phyloP scores from a whole-genome alignment of 2,888 invertebrate species.

The Ptycholaimellus sp. region DNA sequence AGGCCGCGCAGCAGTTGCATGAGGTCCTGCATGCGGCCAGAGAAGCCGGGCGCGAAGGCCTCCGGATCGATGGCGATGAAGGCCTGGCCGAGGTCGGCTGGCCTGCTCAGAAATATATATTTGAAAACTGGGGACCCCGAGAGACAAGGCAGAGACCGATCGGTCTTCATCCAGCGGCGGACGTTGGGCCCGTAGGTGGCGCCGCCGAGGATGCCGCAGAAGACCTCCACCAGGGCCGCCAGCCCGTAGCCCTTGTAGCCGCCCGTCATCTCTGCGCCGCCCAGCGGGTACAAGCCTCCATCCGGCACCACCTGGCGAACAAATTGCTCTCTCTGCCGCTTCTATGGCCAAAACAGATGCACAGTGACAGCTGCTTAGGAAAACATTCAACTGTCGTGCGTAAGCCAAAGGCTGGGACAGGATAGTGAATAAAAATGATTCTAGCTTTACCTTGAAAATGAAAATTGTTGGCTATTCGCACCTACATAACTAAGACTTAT shows the following conservation, averaged over 20 bases:
- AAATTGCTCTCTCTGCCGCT: no score
- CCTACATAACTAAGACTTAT: no score
- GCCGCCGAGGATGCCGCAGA: conserved; percentile 46
- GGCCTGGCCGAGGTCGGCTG: conserved; percentile 12
- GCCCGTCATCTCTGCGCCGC: conserved; percentile 9
- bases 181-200: conserved; percentile 47
- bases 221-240: conserved; percentile 53
- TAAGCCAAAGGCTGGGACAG: no score
- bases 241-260: conserved; percentile 69
- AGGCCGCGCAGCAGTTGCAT: conserved; percentile 15
- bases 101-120: not conserved
- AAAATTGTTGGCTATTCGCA: no score
- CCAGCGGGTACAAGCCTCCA: not conserved
- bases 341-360: no score
- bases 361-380: no score
- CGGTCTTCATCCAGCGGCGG: conserved; percentile 44
- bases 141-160: conserved; percentile 15
- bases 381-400: no score
- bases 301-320: not conserved
- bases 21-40: conserved; percentile 14
- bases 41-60: conserved; percentile 18
- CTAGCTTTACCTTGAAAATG: no score
- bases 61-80: conserved; percentile 19
- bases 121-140: not conserved
- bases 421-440: no score